Evolutionary conservation across 2,888 invertebrate genomes (phyloP).

Genomic region (Aproaerema taeniolella): DNA sequence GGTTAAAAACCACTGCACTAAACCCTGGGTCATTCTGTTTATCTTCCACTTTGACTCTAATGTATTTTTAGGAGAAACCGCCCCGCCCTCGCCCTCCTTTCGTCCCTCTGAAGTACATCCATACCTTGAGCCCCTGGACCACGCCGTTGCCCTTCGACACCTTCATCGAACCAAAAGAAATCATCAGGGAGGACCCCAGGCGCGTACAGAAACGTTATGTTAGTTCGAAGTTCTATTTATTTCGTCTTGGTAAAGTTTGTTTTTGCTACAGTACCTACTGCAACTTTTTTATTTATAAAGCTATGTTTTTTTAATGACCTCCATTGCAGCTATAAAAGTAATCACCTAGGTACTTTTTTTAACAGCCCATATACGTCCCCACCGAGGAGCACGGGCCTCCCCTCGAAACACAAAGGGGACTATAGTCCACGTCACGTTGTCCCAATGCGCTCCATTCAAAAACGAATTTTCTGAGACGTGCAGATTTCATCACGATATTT

Average conservation of each 20-base stretch:
- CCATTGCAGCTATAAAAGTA: not conserved
- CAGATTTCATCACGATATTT: no score
- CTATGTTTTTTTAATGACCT: not conserved
- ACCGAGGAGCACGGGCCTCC: no score
- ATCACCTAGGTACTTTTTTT: not conserved
- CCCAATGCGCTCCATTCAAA: no score
- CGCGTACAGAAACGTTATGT: slow-evolving; percentile 34
- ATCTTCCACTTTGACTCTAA: not conserved
- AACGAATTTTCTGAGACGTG: no score
- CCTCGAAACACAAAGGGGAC: no score
- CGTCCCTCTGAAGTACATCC: slow-evolving; percentile 33
- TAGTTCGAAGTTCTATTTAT: slow-evolving; percentile 18
- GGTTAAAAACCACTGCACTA: not conserved
- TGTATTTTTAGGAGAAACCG: not conserved
- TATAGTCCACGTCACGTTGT: no score
- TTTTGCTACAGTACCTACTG: no score
- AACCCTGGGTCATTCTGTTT: not conserved
- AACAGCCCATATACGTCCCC: not conserved
- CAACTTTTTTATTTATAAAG: not conserved
- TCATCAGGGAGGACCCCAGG: slow-evolving; percentile 34
- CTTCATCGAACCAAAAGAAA: slow-evolving; percentile 31
- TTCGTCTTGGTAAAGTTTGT: not conserved
- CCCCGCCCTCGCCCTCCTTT: slow-evolving; percentile 3
- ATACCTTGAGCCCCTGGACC: slow-evolving; percentile 37
- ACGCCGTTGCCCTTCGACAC: slow-evolving; percentile 35